Conservation (phyloP, 2,888 invertebrate species). For the Latheticus oryzae region DNA sequence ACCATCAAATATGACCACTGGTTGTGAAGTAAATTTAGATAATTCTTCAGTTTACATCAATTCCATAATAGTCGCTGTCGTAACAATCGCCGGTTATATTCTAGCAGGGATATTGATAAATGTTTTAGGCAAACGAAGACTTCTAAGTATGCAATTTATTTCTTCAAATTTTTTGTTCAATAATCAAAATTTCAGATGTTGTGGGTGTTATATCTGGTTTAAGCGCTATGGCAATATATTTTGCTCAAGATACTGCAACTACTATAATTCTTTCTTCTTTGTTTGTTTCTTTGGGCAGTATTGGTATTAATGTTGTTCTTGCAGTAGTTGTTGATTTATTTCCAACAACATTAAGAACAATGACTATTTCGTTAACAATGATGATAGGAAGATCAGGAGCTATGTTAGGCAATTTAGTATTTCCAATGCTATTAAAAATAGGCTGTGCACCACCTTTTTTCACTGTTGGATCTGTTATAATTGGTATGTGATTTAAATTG, state of each 20-base stretch:
- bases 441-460: slow-evolving; percentile 81
- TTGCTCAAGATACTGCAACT: slow-evolving; percentile 65
- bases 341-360: slow-evolving; percentile 77
- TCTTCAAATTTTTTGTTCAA: not conserved
- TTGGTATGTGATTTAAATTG: slow-evolving; percentile 67
- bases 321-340: slow-evolving; percentile 75
- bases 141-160: slow-evolving; percentile 65
- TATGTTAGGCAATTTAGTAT: slow-evolving; percentile 76
- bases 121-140: slow-evolving; percentile 67
- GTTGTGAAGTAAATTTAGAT: no score
- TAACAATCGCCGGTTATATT: slow-evolving; percentile 73
- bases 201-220: slow-evolving; percentile 34
- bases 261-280: slow-evolving; percentile 65
- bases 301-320: slow-evolving; percentile 72
- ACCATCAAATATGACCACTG: slow-evolving; percentile 47
- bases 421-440: slow-evolving; percentile 74
- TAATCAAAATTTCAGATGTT: slow-evolving; percentile 29
- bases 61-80: slow-evolving; percentile 74
- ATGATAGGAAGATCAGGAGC: slow-evolving; percentile 80
- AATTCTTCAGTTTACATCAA: slow-evolving; percentile 72
- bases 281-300: slow-evolving; percentile 69
- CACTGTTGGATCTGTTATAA: slow-evolving; percentile 72
- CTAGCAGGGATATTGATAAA: slow-evolving; percentile 70
- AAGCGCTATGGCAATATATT: slow-evolving; percentile 38
- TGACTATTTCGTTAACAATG: slow-evolving; percentile 78